Base-by-base conservation (phyloP, 1,140 invertebrate genomes). In the Neotoxoptera formosana region DNA sequence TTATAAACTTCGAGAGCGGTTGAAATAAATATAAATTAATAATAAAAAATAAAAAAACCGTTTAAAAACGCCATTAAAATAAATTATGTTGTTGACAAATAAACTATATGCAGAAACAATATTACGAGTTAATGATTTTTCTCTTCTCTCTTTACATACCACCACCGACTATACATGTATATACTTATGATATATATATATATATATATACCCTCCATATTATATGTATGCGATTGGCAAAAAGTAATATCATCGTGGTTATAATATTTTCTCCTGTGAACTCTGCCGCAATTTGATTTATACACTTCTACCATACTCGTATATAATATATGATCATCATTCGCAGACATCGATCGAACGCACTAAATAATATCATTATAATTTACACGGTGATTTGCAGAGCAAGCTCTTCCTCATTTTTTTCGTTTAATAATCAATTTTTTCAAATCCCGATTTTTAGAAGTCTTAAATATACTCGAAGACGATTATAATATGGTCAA, bases 91-190 rank as follows among this genome's bases (percentile, higher is more conserved):
- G 30, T 76, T n/a, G 60, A 76, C 60, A 76, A 76, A 76, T 76
- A n/a, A 76, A 76, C 30, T 76, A 76, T 76, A n/a, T 25, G 9
- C 14, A 67, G 6, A 4, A 76, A n/a, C 60, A n/a, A 76, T 76
- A 76, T 76, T 76, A n/a, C 60, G n/a, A 76, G 14, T 76, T 76
- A 76, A 76, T 76, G 60, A 76, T 76, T 76, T 76, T 34, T 76
- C 60, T 21, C 20, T n/a, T 30, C n/a, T 76, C 11, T 76, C 4
- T 23, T 23, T 53, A 20, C 47, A 47, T 51, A 30, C 9, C 11
- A 14, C 2, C 60, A 51, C 14, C 48, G 14, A 67, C 60, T 41
- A 41, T n/a, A n/a, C n/a, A n/a, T n/a, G n/a, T n/a, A n/a, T n/a
- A 4, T 14, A 67, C 60, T 11, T 67, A 67, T 30, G 30, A 2